phyloP scores from a whole-genome alignment of 2,797 vertebrate species.

The Chaetophractus vellerosus region DNA sequence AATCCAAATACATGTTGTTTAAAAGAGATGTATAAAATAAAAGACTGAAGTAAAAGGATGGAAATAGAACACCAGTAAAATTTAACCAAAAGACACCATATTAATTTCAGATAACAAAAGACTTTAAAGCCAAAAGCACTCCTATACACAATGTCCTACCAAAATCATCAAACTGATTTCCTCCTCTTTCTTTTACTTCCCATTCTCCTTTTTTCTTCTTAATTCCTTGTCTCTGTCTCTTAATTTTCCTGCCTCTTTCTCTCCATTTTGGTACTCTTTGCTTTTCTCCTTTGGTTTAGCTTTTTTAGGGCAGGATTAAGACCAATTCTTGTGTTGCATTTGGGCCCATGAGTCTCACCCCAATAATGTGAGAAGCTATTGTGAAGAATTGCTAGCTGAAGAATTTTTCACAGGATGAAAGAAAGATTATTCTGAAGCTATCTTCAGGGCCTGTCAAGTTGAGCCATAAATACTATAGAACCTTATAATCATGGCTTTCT shows the following conservation, averaged over 20 bases:
- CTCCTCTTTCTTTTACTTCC: neutral
- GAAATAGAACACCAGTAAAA: neutral
- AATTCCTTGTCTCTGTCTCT: neutral
- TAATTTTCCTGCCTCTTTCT: neutral
- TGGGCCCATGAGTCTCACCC: neutral
- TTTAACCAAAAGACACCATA: neutral
- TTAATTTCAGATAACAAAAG: neutral
- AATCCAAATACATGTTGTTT: neutral
- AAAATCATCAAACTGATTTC: neutral
- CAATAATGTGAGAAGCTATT: neutral
- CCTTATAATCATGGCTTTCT: neutral
- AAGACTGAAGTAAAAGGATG: neutral
- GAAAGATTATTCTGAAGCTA: neutral
- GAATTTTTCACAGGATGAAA: slow-evolving; percentile 1
- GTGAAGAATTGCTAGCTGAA: neutral
- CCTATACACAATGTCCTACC: neutral
- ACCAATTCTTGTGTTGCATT: too few species aligned
- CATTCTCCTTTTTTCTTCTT: neutral
- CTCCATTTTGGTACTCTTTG: neutral
- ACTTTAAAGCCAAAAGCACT: neutral
- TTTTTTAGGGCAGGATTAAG: neutral
- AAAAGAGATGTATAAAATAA: neutral
- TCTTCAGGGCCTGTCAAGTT: neutral
- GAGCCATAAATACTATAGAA: neutral
- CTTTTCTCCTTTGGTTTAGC: neutral